phyloP scores from a whole-genome alignment of 64 coral and sea anemone species.

The Hydrozoanthus tunicans region DNA sequence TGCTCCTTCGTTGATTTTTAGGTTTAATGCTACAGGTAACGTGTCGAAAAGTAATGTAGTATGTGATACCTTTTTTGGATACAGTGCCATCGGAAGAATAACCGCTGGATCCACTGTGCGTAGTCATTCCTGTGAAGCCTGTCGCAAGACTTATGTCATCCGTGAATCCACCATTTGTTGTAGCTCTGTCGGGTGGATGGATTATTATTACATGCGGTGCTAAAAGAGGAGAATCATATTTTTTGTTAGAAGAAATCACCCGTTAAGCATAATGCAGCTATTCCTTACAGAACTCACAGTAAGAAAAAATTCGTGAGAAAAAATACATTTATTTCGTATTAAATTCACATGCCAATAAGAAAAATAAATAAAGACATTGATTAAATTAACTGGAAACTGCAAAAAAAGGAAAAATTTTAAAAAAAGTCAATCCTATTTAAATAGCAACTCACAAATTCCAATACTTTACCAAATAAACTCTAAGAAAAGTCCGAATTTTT shows the following conservation, averaged over 20 bases:
- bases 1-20: too few relatives aligned
- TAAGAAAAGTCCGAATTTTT: too few relatives aligned
- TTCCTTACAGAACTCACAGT: not conserved
- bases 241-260: not conserved
- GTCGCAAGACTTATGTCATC: not conserved
- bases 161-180: not conserved
- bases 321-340: too few relatives aligned
- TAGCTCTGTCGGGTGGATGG: not conserved
- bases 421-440: too few relatives aligned
- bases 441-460: too few relatives aligned
- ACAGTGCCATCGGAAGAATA: not conserved
- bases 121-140: not conserved
- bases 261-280: not conserved
- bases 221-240: not conserved
- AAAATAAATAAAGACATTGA: not conserved
- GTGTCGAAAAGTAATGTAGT: not conserved
- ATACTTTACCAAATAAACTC: too few relatives aligned
- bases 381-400: not conserved
- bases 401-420: too few relatives aligned
- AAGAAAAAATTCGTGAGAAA: too few relatives aligned
- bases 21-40: too few relatives aligned
- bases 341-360: not conserved
- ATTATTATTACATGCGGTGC: constrained; percentile 1
- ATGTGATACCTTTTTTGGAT: not conserved
- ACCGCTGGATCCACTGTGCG: constrained; percentile 34